Base-by-base conservation (phyloP, 2,113 vertebrate genomes). In the Tetrao urogallus region DNA sequence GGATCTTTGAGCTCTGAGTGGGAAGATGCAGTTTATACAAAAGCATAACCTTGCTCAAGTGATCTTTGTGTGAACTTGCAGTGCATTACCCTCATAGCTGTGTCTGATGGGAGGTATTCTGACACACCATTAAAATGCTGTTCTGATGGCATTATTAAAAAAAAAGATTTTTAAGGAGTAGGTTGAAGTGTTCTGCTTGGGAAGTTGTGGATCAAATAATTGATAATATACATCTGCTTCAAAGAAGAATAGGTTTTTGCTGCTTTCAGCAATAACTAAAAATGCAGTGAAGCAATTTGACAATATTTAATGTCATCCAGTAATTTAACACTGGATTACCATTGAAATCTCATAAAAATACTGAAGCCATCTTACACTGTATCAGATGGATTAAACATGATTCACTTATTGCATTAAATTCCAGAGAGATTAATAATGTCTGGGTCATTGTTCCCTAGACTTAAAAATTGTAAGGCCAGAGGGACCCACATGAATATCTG, bases 321-420 rank as follows among this genome's bases (percentile, higher is more conserved):
- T 82, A 94, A 67, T 81, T 94, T 92, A 93, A 93, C 67, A 69
- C 64, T 94, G 93, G 77, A 87, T 97, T 94, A 93, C 42, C 45
- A 28, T 3, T 82, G 69, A 92, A 94, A 83, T 85, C 61, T 83
- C 40, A 63, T 43, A 66, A 79, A 94, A 89, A 75, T 80, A 47
- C 40, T 77, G 58, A 72, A 36, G 58, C 81, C 60, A 63, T 38
- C 56, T 91, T 79, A 57, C 15, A 28, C 38, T 69, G n/a, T 92
- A 90, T 93, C 87, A 81, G 47, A 87, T 82, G 91, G 92, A 96
- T 97, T 97, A 86, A 30, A 61, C 22, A 19, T 58, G 43, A 89
- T 93, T 96, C 82, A 93, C 21, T 94, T 90, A 89, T 19, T 90
- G 30, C 85, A 81, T 90, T 92, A 88, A 93, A 90, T 92, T 90